Conservation (phyloP, 2,113 vertebrate genomes). For the Nymphicus hollandicus region DNA sequence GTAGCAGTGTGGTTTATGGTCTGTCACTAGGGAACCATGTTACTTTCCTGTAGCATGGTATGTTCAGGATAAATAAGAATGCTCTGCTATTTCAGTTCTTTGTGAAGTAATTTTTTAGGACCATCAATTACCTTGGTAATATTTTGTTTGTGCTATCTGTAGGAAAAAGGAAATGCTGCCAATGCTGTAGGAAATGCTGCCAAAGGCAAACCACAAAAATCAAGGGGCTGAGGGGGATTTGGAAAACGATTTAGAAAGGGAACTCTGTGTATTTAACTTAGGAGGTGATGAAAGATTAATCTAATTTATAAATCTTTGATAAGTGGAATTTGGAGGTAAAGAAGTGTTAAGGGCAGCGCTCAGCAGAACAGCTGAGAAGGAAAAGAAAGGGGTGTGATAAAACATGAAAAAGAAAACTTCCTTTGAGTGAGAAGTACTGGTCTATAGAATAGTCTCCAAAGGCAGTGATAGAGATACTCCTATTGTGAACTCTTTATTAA, state of each 20-base stretch:
- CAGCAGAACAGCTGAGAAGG: background rate
- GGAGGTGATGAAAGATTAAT: slow-evolving; percentile 33
- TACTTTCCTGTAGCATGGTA: background rate
- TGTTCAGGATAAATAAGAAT: background rate
- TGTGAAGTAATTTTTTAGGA: background rate
- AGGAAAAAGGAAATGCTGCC: too few species aligned
- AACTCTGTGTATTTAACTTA: slow-evolving; percentile 19
- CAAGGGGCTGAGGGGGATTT: background rate
- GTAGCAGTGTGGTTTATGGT: background rate
- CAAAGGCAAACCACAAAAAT: background rate
- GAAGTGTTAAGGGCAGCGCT: background rate
- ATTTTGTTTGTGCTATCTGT: background rate
- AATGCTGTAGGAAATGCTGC: too few species aligned
- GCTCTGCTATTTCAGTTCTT: background rate
- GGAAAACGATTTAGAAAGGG: background rate
- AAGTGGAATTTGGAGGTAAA: background rate
- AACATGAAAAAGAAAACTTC: background rate
- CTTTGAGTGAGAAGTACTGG: background rate
- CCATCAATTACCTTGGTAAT: background rate
- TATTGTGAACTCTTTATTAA: background rate
- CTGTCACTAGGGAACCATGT: background rate
- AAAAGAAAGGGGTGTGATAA: background rate
- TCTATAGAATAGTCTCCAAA: background rate
- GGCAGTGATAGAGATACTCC: background rate
- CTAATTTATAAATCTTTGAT: slow-evolving; percentile 2